These are phyloP conservation scores for Escarpia spicata DNA, from an alignment of 2,888 invertebrate genomes.

Conservation along the genomic window DNA sequence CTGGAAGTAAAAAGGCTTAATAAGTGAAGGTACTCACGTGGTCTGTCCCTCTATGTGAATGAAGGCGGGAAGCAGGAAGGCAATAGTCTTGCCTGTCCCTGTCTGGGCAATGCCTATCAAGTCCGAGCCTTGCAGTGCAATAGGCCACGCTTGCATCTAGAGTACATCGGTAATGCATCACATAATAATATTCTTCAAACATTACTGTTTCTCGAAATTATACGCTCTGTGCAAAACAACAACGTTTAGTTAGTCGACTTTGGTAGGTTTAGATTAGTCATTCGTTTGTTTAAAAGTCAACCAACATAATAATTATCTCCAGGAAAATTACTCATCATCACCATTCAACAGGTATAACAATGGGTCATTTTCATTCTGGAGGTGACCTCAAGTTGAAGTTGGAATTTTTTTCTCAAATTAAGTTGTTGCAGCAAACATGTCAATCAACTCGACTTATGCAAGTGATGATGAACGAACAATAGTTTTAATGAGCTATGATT, in stretches of 20 bases:
- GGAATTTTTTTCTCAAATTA: too few species aligned
- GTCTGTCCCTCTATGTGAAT: slow-evolving; percentile 90
- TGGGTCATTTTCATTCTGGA: too few species aligned
- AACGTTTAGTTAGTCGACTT: not conserved
- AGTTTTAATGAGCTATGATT: too few species aligned
- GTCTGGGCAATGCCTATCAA: slow-evolving; percentile 92
- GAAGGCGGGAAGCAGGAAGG: slow-evolving; percentile 90
- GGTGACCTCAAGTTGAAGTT: too few species aligned
- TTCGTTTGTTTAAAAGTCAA: not conserved
- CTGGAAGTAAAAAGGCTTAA: not conserved
- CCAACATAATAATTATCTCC: not conserved
- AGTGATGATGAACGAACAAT: too few species aligned
- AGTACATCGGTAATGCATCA: slow-evolving; percentile 54
- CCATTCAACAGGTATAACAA: not conserved
- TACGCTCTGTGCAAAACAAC: not conserved
- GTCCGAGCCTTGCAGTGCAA: slow-evolving; percentile 88
- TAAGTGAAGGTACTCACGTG: slow-evolving; percentile 50
- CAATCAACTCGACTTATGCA: too few species aligned
- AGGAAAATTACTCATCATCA: not conserved
- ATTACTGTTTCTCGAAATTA: not conserved
- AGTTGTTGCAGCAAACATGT: too few species aligned
- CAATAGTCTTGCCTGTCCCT: slow-evolving; percentile 87
- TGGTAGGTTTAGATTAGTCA: not conserved
- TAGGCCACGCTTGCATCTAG: slow-evolving; percentile 95
- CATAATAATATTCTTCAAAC: not conserved